These are phyloP conservation scores for Pseudorhiza aurosa DNA, from an alignment of 30 jellyfish, hydroid and myxozoan genomes.

Conservation along the genomic window DNA sequence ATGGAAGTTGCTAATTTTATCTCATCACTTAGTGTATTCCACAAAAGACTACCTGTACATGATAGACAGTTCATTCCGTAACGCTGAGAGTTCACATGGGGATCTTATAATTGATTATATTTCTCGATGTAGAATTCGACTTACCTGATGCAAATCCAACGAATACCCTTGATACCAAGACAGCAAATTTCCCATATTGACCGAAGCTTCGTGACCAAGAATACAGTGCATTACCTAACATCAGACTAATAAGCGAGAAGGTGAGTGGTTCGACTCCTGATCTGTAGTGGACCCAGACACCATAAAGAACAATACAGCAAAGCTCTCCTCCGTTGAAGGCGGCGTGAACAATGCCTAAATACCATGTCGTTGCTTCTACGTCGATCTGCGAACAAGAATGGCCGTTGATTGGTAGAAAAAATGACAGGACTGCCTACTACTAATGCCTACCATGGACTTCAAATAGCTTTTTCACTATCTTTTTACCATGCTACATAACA, in stretches of 20 bases:
- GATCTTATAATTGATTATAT: too few species aligned
- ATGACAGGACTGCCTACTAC: too few species aligned
- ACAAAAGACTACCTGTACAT: too few species aligned
- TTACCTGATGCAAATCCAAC: constrained; percentile 84
- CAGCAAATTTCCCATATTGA: constrained; percentile 56
- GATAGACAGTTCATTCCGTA: too few species aligned
- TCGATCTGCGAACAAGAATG: constrained; percentile 63
- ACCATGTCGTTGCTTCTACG: constrained; percentile 64
- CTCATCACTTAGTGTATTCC: too few species aligned
- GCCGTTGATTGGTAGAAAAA: too few species aligned
- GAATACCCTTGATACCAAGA: constrained; percentile 60
- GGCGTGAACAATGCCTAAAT: constrained; percentile 75
- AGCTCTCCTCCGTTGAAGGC: constrained; percentile 76
- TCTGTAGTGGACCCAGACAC: constrained; percentile 72
- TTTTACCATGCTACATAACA: too few species aligned
- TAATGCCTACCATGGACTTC: too few species aligned
- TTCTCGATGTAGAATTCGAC: too few species aligned
- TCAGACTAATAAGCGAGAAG: constrained; percentile 47
- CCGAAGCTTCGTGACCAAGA: constrained; percentile 79
- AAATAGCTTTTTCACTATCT: too few species aligned
- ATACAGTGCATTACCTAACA: constrained; percentile 63
- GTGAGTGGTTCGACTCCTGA: constrained; percentile 70
- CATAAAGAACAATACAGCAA: constrained; percentile 44
- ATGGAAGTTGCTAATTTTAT: too few species aligned
- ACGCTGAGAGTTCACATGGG: too few species aligned